Evolutionary conservation across 2,888 invertebrate species (phyloP).

Genomic region (Megalurothrips usitatus): DNA sequence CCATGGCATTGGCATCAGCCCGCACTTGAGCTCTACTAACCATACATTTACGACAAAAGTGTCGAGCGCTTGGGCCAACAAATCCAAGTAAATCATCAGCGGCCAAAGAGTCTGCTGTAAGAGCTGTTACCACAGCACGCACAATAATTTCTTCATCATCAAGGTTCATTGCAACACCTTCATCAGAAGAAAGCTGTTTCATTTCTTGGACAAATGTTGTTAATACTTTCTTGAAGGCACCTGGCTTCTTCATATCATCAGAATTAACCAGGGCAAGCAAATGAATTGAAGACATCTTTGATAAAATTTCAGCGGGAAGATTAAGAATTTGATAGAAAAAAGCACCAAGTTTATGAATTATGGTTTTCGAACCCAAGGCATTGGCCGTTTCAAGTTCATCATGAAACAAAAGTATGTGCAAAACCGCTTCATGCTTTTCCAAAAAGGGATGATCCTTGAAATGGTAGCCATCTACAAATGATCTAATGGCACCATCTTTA

Average conservation of each 20-base stretch:
- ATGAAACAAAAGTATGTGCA: slow-evolving; percentile 36
- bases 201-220: background rate
- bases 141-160: too few species aligned
- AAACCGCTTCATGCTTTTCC: slow-evolving; percentile 2
- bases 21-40: too few species aligned
- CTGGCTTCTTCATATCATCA: background rate
- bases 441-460: background rate
- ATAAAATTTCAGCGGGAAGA: slow-evolving; percentile 36
- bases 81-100: too few species aligned
- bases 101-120: too few species aligned
- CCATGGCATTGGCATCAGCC: too few species aligned
- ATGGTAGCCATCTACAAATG: background rate
- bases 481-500: background rate
- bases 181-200: background rate
- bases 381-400: slow-evolving; percentile 37
- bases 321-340: slow-evolving; percentile 36
- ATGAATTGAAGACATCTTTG: too few species aligned
- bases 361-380: slow-evolving; percentile 32
- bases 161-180: background rate
- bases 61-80: too few species aligned
- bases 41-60: too few species aligned
- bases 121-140: too few species aligned
- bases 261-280: background rate
- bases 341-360: slow-evolving; percentile 31
- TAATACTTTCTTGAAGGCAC: background rate